Base-by-base conservation (phyloP, 1,140 invertebrate genomes). In the Schlechtendalia chinensis region DNA sequence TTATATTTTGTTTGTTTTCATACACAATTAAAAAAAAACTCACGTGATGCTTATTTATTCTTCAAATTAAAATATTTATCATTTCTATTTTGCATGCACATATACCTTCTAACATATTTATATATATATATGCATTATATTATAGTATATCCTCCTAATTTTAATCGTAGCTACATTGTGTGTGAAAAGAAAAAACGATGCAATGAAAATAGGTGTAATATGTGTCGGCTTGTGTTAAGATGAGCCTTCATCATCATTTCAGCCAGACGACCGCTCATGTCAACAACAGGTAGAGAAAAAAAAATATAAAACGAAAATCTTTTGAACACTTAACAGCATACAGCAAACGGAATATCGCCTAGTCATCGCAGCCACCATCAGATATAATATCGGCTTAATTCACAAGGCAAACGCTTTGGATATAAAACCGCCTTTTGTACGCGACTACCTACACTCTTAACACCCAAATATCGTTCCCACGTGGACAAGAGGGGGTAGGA, bases 321-420 rank as follows among this genome's bases (percentile, higher is more conserved):
- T 79, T 79, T 22, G 39, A 79, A 79, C 75, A 79, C 75, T 79
- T 79, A 79, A 77, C 74, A 77, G 63, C 75, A 61, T 61, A 32
- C 75, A 63, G 58, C 75, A 79, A 79, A 79, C 39, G 39, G 58
- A 59, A 79, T 79, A 61, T 47, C 58, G 75, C 56, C 58, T 24
- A 79, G 75, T 79, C 75, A 79, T 79, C 75, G 24, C 75, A 79
- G 22, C 75, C 75, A 63, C 75, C 75, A 79, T 79, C 75, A 79
- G 75, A 79, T 79, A 79, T 79, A 79, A 79, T 79, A 79, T 79
- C 75, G 75, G 75, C 58, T 79, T 79, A 79, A 79, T 79, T 79
- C 75, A 63, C 75, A 39, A 58, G 45, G 56, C 75, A 79, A 79
- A 79, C 75, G 75, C 39, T 59, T 79, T n/a, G 75, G 17, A 59